A percentile compares a stretch with the other conserved stretches of the same genome.
Conservation (phyloP, 1,140 invertebrate genomes). For the Araneus ventricosus region DNA sequence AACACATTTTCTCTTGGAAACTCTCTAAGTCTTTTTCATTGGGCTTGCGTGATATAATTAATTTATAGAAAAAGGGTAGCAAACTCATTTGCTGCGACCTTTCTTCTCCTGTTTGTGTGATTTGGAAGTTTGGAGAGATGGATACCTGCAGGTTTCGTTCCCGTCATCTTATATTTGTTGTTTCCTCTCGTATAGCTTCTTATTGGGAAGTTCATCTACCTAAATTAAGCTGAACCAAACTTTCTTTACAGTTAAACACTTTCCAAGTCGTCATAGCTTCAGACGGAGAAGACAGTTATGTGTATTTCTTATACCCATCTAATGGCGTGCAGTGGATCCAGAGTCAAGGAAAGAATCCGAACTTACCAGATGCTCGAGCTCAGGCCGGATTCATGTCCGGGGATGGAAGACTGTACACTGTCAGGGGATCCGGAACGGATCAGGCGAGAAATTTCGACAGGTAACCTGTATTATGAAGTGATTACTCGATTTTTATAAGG, state of each 20-base stretch:
- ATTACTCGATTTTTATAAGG: background rate
- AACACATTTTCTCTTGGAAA: too few species aligned
- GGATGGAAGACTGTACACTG: constrained; percentile 86
- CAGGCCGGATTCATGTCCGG: constrained; percentile 94
- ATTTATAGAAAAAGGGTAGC: too few species aligned
- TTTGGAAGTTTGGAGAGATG: too few species aligned
- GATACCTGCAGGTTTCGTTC: too few species aligned
- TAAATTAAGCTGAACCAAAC: background rate
- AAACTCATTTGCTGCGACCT: too few species aligned
- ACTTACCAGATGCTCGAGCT: constrained; percentile 90
- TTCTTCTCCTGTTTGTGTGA: too few species aligned
- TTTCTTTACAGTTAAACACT: constrained; percentile 84
- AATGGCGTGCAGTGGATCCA: constrained; percentile 95
- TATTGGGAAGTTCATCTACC: too few species aligned
- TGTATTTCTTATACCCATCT: constrained; percentile 91
- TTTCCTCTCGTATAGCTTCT: too few species aligned
- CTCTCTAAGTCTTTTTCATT: too few species aligned
- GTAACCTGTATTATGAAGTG: constrained; percentile 80
- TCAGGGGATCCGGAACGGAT: constrained; percentile 93
- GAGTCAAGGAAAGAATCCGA: constrained; percentile 83
- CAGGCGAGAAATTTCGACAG: constrained; percentile 88
- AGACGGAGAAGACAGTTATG: constrained; percentile 90
- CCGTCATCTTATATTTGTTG: too few species aligned
- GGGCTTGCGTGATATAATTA: too few species aligned
- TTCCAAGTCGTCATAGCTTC: constrained; percentile 92